phyloP scores from a whole-genome alignment of 2,113 vertebrate species.

The Cyanocitta stelleri region DNA sequence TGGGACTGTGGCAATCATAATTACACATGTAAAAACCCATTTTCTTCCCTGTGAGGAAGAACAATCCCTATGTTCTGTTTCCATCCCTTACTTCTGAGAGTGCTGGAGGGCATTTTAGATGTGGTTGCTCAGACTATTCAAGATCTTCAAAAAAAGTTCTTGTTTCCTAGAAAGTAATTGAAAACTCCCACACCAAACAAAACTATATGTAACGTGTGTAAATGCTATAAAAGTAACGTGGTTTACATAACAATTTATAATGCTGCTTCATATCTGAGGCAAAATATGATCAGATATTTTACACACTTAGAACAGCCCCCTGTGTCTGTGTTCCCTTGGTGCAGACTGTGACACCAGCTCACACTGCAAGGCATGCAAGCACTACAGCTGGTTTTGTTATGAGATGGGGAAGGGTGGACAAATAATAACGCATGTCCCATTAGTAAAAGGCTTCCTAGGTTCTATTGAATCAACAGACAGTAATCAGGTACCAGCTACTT shows the following conservation, averaged over 20 bases:
- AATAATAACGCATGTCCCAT: background rate
- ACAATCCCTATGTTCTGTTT: background rate
- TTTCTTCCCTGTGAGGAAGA: background rate
- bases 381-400: background rate
- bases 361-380: background rate
- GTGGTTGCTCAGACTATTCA: background rate
- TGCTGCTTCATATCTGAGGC: background rate
- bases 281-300: background rate
- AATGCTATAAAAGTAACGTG: background rate
- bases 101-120: background rate
- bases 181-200: background rate
- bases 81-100: background rate
- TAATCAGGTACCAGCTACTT: background rate
- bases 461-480: background rate
- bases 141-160: background rate
- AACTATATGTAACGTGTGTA: background rate
- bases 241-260: background rate
- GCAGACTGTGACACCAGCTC: background rate
- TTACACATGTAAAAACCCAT: background rate
- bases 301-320: background rate
- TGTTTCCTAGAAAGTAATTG: slow-evolving; percentile 1
- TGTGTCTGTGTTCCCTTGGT: background rate
- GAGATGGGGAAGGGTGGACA: background rate
- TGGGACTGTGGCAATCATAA: background rate
- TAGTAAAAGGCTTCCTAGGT: background rate